Conservation (phyloP, 2,113 vertebrate species). For the Agelaius phoeniceus region DNA sequence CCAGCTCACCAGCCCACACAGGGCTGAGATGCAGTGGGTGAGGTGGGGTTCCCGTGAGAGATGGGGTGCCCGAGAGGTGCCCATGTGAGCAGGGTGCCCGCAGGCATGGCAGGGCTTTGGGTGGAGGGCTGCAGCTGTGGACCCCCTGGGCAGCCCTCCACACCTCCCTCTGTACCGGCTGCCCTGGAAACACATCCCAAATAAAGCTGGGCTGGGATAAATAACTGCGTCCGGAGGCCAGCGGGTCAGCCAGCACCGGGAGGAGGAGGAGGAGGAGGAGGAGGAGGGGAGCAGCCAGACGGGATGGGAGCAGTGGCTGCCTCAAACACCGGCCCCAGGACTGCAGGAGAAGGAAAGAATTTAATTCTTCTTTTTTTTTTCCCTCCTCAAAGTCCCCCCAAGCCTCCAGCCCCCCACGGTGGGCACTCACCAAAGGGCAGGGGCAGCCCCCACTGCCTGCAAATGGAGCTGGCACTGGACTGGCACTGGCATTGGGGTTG, state of each 20-base stretch:
- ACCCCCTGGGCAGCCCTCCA: background rate
- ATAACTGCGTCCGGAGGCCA: background rate
- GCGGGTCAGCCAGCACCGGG: background rate
- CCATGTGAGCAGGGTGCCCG: background rate
- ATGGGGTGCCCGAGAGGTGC: background rate
- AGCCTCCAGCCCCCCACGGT: accelerated
- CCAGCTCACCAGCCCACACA: accelerated
- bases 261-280: background rate
- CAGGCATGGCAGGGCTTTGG: background rate
- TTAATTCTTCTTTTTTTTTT: background rate
- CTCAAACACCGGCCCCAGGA: background rate
- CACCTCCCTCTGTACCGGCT: background rate
- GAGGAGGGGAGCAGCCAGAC: background rate
- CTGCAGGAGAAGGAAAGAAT: background rate
- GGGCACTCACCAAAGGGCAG: background rate
- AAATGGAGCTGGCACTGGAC: background rate
- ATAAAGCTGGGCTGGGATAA: constrained; percentile 20
- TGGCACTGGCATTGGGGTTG: accelerated
- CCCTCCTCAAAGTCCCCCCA: background rate
- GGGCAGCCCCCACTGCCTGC: background rate
- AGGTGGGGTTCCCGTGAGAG: accelerated
- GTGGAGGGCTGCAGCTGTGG: background rate
- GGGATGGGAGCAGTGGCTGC: background rate
- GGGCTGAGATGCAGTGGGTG: accelerated
- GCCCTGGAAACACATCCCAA: constrained; percentile 27